Base-by-base conservation (phyloP, 2,797 vertebrate species). In the Cirrhinus mrigala region DNA sequence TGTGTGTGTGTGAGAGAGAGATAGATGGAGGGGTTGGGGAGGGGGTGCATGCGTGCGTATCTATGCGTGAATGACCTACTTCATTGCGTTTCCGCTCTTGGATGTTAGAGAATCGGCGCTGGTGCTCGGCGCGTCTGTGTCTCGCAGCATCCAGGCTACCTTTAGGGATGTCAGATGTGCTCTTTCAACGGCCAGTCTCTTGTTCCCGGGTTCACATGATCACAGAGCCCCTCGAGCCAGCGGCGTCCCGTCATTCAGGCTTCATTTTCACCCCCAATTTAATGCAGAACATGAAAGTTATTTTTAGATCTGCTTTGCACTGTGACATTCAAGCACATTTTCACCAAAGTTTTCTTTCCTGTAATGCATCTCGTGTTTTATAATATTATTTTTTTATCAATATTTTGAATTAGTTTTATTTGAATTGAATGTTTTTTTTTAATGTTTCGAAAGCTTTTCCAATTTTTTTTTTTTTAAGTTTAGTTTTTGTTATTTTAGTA, bases 51-150 rank as follows among this genome's bases (percentile, higher is more conserved):
- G 70, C 12, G 7, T 73, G 70, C 3, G 52, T 56, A n/a, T 76
- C 74, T 76, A 37, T 56, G 74, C 52, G 20, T 76, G 74, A 56
- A 76, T 76, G 74, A 76, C 74, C 74, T 76, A 76, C 74, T 76
- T 76, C 50, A 76, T 76, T 56, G 74, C 29, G 52, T 56, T 76
- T 9, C 20, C 52, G 52, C 74, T 56, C 52, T 33, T 7, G 29
- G 74, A 76, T 56, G 74, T 12, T 76, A 48, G 73, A 54, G 29
- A 44, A 71, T 5, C 66, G 66, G 33, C 16, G 58, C n/a, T 62
- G 33, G 33, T 33, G 33, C 33, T 16, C 27, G 60, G 27, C 14
- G 5, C 24, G 44, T 50, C 70, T 56, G 48, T 33, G 50, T 52
- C 71, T 74, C 24, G 71, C 46, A 20, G 46, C 46, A 74, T 74